Evolutionary conservation across 2,888 invertebrate genomes (phyloP).

Genomic region (Leucophenga maculata): DNA sequence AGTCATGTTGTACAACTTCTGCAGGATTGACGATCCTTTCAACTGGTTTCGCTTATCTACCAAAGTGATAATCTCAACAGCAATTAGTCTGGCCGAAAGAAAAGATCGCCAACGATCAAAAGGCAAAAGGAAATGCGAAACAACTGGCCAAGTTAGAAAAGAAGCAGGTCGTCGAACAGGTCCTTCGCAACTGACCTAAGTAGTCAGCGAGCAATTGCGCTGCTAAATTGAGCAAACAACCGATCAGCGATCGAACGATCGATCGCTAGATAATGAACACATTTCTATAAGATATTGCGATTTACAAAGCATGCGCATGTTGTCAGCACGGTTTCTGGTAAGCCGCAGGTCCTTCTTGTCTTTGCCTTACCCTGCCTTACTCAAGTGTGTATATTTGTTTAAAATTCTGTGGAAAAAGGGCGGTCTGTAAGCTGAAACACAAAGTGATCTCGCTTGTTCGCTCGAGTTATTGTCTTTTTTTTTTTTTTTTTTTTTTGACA

Average conservation of each 20-base stretch:
- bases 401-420: constrained; percentile 59
- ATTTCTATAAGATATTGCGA: constrained; percentile 1
- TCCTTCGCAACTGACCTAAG: constrained; percentile 21
- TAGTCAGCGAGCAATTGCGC: constrained; percentile 15
- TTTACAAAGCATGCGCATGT: constrained; percentile 21
- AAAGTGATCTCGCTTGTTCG: constrained; percentile 41
- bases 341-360: constrained; percentile 2
- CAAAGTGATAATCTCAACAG: constrained; percentile 56
- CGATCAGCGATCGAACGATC: constrained; percentile 7
- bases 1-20: constrained; percentile 47
- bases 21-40: constrained; percentile 28
- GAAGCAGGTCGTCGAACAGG: neutral
- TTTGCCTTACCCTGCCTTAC: neutral
- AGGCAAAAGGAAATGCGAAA: too few species aligned
- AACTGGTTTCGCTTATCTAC: constrained; percentile 47
- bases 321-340: too few species aligned
- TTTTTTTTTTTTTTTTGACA: constrained; percentile 15
- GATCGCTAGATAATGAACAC: constrained; percentile 19
- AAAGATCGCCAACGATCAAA: neutral
- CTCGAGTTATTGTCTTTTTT: neutral
- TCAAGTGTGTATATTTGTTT: constrained; percentile 11
- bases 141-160: too few species aligned
- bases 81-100: constrained; percentile 42
- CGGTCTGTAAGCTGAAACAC: constrained; percentile 61
- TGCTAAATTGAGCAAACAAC: neutral